Conservation (phyloP, 2,113 vertebrate genomes). For the Sinocyclocheilus grahami region DNA sequence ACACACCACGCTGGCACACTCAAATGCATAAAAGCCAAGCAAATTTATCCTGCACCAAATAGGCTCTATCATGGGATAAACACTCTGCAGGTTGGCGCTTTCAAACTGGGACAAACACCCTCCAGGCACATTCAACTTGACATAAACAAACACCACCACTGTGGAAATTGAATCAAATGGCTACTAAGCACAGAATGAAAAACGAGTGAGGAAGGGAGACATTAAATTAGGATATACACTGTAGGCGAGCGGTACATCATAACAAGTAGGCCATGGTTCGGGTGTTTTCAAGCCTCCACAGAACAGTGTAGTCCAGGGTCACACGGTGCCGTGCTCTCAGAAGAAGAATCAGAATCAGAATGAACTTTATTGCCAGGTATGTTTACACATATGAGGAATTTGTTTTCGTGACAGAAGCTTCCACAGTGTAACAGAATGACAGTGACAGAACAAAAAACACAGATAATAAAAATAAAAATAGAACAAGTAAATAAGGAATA, state of each 20-base stretch:
- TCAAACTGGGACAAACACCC: constrained; percentile 40
- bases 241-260: constrained; percentile 14
- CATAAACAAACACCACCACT: constrained; percentile 14
- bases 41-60: constrained; percentile 32
- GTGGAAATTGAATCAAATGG: constrained; percentile 36
- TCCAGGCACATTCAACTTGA: constrained; percentile 33
- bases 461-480: too few relatives aligned
- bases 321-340: not conserved
- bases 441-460: too few relatives aligned
- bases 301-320: not conserved
- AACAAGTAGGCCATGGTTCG: constrained; percentile 2
- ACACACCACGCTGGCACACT: not conserved
- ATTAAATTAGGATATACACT: constrained; percentile 38
- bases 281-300: not conserved
- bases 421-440: too few relatives aligned
- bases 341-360: too few relatives aligned
- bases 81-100: not conserved
- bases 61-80: constrained; percentile 25
- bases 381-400: too few relatives aligned
- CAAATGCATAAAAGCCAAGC: not conserved
- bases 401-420: too few relatives aligned
- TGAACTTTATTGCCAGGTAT: too few relatives aligned
- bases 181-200: constrained; percentile 17
- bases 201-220: not conserved
- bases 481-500: too few relatives aligned